Evolutionary conservation across 2,113 vertebrate species (phyloP).

Genomic region (Nycticebus coucang): DNA sequence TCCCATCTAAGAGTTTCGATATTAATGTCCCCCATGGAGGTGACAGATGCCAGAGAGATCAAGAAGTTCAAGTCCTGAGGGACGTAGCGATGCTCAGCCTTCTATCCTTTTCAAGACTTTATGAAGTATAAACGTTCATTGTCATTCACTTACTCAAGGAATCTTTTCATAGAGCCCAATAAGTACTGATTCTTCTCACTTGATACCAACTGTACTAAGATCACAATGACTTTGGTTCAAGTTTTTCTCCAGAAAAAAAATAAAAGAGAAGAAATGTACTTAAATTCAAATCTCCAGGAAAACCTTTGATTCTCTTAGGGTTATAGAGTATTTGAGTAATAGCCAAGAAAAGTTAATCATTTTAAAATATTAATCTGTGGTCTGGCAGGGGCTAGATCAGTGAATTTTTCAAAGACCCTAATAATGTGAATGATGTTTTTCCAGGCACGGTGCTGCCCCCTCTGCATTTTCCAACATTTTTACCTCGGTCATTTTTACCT

Average conservation of each 20-base stretch:
- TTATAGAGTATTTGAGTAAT: background rate
- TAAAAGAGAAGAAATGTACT: background rate
- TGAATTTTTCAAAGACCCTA: background rate
- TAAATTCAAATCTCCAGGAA: constrained; percentile 17
- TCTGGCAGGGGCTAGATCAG: background rate
- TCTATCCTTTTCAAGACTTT: background rate
- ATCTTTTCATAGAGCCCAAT: background rate
- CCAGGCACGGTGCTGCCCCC: background rate
- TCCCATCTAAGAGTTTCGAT: constrained; percentile 35
- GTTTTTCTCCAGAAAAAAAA: background rate
- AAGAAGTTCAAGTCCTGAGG: background rate
- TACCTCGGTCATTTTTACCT: background rate
- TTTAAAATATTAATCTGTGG: background rate
- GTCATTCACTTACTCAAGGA: background rate
- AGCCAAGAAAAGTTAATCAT: background rate
- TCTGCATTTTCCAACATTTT: background rate
- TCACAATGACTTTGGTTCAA: background rate
- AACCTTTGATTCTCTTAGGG: background rate
- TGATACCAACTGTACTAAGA: background rate
- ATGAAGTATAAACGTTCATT: background rate
- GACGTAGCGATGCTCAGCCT: background rate
- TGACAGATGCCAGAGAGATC: background rate
- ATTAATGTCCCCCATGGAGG: constrained; percentile 26
- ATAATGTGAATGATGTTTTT: background rate
- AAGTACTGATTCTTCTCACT: background rate